These are phyloP conservation scores for Ctenopoma kingsleyae DNA, from an alignment of 2,797 vertebrate species.

Conservation along the genomic window DNA sequence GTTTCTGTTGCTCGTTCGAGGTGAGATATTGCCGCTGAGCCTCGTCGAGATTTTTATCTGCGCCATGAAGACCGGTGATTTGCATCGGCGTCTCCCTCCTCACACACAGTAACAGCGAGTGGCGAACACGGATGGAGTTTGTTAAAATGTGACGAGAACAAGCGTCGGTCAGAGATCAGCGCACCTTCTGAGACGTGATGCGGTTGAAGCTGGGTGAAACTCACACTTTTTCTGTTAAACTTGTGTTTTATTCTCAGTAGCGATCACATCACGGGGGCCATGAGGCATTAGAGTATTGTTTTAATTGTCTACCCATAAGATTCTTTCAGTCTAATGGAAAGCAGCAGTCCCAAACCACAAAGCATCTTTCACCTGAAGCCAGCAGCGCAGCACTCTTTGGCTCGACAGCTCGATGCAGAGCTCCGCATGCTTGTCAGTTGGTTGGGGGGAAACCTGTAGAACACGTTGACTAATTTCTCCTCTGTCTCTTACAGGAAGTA, in stretches of 20 bases:
- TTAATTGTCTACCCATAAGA: background rate
- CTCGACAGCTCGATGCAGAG: background rate
- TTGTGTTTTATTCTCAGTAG: background rate
- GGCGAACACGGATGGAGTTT: background rate
- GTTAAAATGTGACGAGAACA: background rate
- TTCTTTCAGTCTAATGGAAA: slow-evolving; percentile 9
- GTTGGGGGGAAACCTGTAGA: slow-evolving; percentile 74
- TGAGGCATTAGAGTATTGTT: background rate
- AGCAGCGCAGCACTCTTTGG: background rate
- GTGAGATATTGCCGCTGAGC: background rate
- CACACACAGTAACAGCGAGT: background rate
- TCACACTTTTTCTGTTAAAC: background rate
- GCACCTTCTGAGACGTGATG: slow-evolving; percentile 2
- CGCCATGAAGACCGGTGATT: slow-evolving; percentile 29
- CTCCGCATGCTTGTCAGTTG: slow-evolving; percentile 46
- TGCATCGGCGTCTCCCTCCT: slow-evolving; percentile 14
- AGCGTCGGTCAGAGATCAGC: background rate
- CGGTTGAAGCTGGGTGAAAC: background rate
- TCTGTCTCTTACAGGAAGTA: slow-evolving; percentile 78
- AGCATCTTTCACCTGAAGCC: slow-evolving; percentile 10
- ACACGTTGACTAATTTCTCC: slow-evolving; percentile 75
- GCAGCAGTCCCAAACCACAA: slow-evolving; percentile 36
- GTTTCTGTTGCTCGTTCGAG: background rate
- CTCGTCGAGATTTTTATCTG: slow-evolving; percentile 7
- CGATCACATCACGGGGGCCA: background rate